A percentile compares a stretch with the other conserved stretches of the same genome.
Evolutionary conservation across 2,113 vertebrate species (phyloP).

Genomic region (Verasper variegatus): DNA sequence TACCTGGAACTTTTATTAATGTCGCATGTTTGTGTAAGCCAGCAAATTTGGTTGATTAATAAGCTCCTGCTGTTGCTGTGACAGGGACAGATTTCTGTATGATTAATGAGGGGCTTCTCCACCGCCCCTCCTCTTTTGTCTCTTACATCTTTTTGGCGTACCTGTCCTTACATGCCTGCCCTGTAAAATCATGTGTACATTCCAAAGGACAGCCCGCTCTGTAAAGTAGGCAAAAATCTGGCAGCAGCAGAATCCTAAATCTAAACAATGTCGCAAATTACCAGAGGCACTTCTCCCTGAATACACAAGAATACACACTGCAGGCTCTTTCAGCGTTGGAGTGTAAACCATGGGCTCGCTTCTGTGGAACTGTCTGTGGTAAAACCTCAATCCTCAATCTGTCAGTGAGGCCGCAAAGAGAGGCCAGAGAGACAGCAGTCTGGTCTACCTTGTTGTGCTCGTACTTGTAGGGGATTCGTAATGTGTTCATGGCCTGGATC

Average conservation of each 20-base stretch:
- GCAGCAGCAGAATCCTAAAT: constrained; percentile 50
- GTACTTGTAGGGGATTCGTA: constrained; percentile 93
- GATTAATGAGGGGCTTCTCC: constrained; percentile 48
- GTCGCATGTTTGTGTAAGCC: constrained; percentile 28
- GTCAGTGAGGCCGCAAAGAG: constrained; percentile 8
- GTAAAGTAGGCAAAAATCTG: constrained; percentile 40
- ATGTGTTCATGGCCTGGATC: constrained; percentile 93
- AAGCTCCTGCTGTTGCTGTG: constrained; percentile 31
- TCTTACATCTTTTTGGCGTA: not conserved
- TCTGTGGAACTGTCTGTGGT: constrained; percentile 16
- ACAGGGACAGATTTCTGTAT: constrained; percentile 37
- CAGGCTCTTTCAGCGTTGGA: constrained; percentile 6
- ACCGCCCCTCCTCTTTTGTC: not conserved
- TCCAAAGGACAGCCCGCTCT: constrained; percentile 40
- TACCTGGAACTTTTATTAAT: constrained; percentile 47
- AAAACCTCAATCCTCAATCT: constrained; percentile 40
- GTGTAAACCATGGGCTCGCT: constrained; percentile 5
- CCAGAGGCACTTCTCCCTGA: constrained; percentile 49
- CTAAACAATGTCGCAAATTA: constrained; percentile 66
- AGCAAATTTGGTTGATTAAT: constrained; percentile 59
- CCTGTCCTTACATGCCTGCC: constrained; percentile 57
- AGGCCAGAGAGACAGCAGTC: not conserved
- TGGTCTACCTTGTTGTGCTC: constrained; percentile 90
- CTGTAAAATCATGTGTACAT: constrained; percentile 24
- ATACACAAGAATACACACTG: constrained; percentile 18